Base-by-base conservation (phyloP, 2,113 vertebrate species). In the Cinclus mexicanus region DNA sequence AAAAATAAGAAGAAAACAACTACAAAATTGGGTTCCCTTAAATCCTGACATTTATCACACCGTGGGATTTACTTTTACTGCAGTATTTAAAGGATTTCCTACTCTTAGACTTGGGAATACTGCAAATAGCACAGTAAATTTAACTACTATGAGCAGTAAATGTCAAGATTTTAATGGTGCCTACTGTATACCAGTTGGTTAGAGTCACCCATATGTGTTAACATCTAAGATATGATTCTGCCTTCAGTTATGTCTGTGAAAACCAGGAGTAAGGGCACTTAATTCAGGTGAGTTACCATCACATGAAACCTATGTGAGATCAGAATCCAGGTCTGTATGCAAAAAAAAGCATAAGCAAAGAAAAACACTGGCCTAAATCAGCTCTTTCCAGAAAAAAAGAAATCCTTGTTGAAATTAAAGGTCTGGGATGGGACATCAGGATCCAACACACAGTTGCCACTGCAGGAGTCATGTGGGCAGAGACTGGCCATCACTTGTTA, bases 51-150 rank as follows among this genome's bases (percentile, higher is more conserved):
- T 96, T 97, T 97, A 96, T 96, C 96, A 90, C 86, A 92, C 80
- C 6, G 19, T 90, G 93, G 94, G 95, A 97, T 97, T 97, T 90
- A 93, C 94, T 95, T 96, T 95, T 95, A 97, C 94, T 90, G 90
- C 88, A 95, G 92, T 97, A 93, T 96, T 96, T 94, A 97, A 95
- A 96, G 94, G 86, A 92, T 96, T 95, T 94, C 86, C 94, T 95
- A 89, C 94, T 72, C 76, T 95, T 95, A 89, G 86, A 69, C 86
- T 95, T 83, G 83, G 93, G 93, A 95, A 94, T 96, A 95, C 90
- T 84, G 93, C 76, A 94, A 97, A 97, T 87, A 96, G 92, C 93
- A 95, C 83, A 92, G 92, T 95, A 96, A 96, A 97, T 96, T 94
- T 97, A 94, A 96, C 90, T 92, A 75, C 90, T 82, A 60, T 61